Conservation (phyloP, 2,888 invertebrate species). For the Xiphydria camelus region DNA sequence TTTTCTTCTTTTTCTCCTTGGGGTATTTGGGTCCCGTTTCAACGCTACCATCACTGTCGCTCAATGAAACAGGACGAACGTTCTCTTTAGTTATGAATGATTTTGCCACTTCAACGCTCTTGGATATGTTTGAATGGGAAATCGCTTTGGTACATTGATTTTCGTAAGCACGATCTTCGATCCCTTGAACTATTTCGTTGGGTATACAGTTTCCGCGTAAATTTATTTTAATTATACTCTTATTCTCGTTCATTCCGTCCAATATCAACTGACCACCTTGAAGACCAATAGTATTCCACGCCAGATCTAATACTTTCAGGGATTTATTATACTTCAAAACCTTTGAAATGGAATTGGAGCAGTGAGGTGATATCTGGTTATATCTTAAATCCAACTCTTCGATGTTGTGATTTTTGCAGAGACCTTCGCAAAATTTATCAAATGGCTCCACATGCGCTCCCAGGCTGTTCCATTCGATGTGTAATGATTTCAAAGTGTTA, state of each 20-base stretch:
- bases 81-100: constrained; percentile 11
- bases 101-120: constrained; percentile 21
- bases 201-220: constrained; percentile 55
- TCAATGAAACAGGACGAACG: constrained; percentile 6
- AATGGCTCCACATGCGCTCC: constrained; percentile 47
- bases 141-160: constrained; percentile 32
- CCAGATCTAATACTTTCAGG: constrained; percentile 45
- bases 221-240: constrained; percentile 39
- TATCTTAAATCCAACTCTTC: constrained; percentile 52
- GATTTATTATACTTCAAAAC: constrained; percentile 46
- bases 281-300: constrained; percentile 55
- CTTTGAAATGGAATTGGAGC: constrained; percentile 41
- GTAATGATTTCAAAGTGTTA: constrained; percentile 43
- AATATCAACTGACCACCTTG: constrained; percentile 50
- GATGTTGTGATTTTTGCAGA: constrained; percentile 46
- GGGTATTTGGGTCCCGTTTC: constrained; percentile 8
- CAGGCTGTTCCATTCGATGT: constrained; percentile 54
- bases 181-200: constrained; percentile 44
- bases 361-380: constrained; percentile 51
- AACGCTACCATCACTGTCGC: constrained; percentile 20
- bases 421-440: constrained; percentile 47
- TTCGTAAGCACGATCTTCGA: constrained; percentile 34
- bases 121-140: constrained; percentile 20
- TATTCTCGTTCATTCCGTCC: constrained; percentile 44
- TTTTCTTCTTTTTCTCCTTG: constrained; percentile 16